A percentile compares a stretch with the other conserved stretches of the same genome.
phyloP scores from a whole-genome alignment of 1,140 invertebrate genomes.

The Drosophila sturtevanti region DNA sequence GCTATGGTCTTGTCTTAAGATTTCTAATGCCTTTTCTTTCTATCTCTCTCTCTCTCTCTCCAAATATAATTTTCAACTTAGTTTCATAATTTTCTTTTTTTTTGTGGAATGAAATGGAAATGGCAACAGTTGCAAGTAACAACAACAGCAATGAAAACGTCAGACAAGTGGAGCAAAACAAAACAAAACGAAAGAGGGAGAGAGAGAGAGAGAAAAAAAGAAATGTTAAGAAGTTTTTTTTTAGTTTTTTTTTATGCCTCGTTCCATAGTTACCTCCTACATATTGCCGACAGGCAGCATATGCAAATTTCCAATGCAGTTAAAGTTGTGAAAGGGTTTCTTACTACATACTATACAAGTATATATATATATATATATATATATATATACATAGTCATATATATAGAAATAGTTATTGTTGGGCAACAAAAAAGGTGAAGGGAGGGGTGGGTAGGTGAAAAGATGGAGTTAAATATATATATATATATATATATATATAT shows the following conservation, averaged over 20 bases:
- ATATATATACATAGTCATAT: neutral
- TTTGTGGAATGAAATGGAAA: constrained; percentile 39
- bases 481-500: too few relatives aligned
- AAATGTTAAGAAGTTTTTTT: constrained; percentile 58
- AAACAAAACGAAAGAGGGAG: constrained; percentile 34
- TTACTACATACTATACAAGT: constrained; percentile 3
- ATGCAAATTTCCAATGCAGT: constrained; percentile 66
- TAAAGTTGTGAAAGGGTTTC: constrained; percentile 37
- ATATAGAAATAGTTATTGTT: constrained; percentile 1
- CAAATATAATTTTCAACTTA: constrained; percentile 18
- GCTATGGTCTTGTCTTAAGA: constrained; percentile 24
- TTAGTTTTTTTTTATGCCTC: neutral
- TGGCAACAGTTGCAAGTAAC: constrained; percentile 50
- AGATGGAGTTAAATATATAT: neutral
- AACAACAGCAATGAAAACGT: constrained; percentile 29
- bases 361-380: neutral
- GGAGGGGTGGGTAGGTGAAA: neutral
- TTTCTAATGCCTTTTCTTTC: constrained; percentile 40
- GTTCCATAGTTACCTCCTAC: neutral
- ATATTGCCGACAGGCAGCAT: constrained; percentile 65
- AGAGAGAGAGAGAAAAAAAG: constrained; percentile 25
- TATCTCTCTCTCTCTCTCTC: too few relatives aligned
- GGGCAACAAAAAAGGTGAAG: constrained; percentile 12
- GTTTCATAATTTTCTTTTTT: constrained; percentile 1
- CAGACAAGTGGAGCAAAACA: constrained; percentile 53